Conservation (phyloP, 2,797 vertebrate genomes). For the Channa striata region DNA sequence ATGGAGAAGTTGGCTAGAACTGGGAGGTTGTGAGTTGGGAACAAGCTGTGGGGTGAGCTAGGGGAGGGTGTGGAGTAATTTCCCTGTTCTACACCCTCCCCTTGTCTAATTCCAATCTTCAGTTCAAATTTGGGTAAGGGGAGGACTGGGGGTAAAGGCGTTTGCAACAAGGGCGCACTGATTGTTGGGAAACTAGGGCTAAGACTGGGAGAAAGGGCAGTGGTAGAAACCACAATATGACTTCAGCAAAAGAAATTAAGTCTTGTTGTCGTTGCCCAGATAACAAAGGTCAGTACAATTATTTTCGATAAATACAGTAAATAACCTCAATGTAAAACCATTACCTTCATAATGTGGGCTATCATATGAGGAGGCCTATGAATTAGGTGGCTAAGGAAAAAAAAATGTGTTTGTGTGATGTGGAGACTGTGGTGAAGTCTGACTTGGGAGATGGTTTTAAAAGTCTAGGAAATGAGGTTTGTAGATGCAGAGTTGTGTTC, state of each 20-base stretch:
- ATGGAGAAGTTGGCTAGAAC: slow-evolving; percentile 40
- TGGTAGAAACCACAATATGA: background rate
- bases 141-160: slow-evolving; percentile 11
- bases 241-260: slow-evolving; percentile 2
- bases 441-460: slow-evolving; percentile 47
- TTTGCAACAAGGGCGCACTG: too few species aligned
- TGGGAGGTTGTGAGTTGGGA: slow-evolving; percentile 24
- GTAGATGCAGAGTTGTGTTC: slow-evolving; percentile 15
- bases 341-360: slow-evolving; percentile 47
- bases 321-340: slow-evolving; percentile 42
- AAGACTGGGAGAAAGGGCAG: slow-evolving; percentile 15
- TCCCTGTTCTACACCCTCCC: slow-evolving; percentile 2
- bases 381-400: slow-evolving; percentile 36
- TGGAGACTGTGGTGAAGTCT: slow-evolving; percentile 50
- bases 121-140: background rate
- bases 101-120: background rate
- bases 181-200: slow-evolving; percentile 23
- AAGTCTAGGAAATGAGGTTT: slow-evolving; percentile 51
- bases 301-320: slow-evolving; percentile 27
- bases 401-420: slow-evolving; percentile 46
- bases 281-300: slow-evolving; percentile 27
- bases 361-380: slow-evolving; percentile 32
- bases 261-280: background rate
- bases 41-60: slow-evolving; percentile 41
- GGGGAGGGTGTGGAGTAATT: slow-evolving; percentile 36